A percentile compares a stretch with the other conserved stretches of the same genome.
Conservation (phyloP, 1,140 invertebrate genomes). For the Drosophila littoralis region DNA sequence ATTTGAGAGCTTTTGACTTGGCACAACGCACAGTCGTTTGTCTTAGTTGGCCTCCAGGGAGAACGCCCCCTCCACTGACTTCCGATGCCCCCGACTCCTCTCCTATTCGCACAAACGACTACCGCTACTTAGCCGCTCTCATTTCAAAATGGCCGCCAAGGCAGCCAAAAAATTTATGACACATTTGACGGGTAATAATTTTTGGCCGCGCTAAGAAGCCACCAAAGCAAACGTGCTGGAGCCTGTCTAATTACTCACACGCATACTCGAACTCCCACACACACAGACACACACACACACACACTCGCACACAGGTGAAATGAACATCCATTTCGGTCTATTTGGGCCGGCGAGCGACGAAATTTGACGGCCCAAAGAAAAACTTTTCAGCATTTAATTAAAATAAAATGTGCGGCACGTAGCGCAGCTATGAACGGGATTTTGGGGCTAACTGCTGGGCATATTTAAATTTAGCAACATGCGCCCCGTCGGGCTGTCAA, state of each 20-base stretch:
- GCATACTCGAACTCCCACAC: not conserved
- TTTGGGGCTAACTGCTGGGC: not conserved
- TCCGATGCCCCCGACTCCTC: not conserved
- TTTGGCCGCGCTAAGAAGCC: constrained; percentile 35
- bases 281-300: constrained; percentile 3
- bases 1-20: constrained; percentile 25
- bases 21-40: constrained; percentile 19
- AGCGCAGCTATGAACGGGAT: not conserved
- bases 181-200: constrained; percentile 57
- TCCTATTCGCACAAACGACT: not conserved
- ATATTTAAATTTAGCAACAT: constrained; percentile 34
- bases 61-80: constrained; percentile 2
- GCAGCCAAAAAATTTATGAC: constrained; percentile 42
- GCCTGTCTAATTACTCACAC: constrained; percentile 60
- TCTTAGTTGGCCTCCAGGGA: constrained; percentile 32
- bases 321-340: constrained; percentile 7
- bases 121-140: not conserved
- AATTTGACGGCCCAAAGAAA: constrained; percentile 44
- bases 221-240: constrained; percentile 23
- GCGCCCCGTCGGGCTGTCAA: constrained; percentile 23
- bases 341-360: constrained; percentile 25
- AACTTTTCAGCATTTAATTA: constrained; percentile 76
- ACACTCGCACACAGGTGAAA: not conserved
- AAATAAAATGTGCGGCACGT: constrained; percentile 55
- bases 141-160: constrained; percentile 41